These are phyloP conservation scores for Archaeoteleia sp. DNA, from an alignment of 2,888 invertebrate species.

Conservation along the genomic window DNA sequence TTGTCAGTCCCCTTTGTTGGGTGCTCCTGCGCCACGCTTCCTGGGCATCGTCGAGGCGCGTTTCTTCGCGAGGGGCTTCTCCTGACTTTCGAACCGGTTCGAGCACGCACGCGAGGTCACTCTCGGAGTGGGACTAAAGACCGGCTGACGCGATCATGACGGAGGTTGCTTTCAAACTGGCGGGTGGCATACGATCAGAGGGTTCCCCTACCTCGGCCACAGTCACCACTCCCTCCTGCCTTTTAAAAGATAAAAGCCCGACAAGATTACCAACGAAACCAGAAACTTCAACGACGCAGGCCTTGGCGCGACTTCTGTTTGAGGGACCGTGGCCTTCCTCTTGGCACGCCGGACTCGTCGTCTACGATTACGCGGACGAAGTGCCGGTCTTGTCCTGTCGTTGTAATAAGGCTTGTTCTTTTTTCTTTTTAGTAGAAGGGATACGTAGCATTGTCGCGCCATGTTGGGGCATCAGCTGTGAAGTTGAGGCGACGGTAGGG, in stretches of 20 bases:
- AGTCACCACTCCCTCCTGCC: constrained; percentile 57
- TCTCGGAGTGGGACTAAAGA: constrained; percentile 55
- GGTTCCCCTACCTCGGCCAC: constrained; percentile 61
- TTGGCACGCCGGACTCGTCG: constrained; percentile 3
- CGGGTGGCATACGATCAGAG: constrained; percentile 69
- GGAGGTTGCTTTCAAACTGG: constrained; percentile 73
- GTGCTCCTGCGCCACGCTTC: background rate
- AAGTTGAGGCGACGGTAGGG: no score
- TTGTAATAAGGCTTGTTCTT: no score
- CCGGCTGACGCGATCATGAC: constrained; percentile 72
- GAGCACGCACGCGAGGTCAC: constrained; percentile 59
- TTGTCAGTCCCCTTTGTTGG: no score
- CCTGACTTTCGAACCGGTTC: constrained; percentile 56
- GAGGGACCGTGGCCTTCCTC: background rate
- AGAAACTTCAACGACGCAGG: constrained; percentile 38
- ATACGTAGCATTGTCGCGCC: no score
- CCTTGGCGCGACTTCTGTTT: constrained; percentile 19
- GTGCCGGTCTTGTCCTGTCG: constrained; percentile 4
- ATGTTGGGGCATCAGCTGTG: no score
- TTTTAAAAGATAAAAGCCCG: constrained; percentile 57
- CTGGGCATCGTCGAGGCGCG: constrained; percentile 16
- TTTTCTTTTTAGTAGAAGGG: no score
- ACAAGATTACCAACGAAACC: constrained; percentile 49
- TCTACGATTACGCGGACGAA: background rate
- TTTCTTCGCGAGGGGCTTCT: constrained; percentile 33